phyloP scores from a whole-genome alignment of 2,888 invertebrate species.

The Xestia rhomboidea region DNA sequence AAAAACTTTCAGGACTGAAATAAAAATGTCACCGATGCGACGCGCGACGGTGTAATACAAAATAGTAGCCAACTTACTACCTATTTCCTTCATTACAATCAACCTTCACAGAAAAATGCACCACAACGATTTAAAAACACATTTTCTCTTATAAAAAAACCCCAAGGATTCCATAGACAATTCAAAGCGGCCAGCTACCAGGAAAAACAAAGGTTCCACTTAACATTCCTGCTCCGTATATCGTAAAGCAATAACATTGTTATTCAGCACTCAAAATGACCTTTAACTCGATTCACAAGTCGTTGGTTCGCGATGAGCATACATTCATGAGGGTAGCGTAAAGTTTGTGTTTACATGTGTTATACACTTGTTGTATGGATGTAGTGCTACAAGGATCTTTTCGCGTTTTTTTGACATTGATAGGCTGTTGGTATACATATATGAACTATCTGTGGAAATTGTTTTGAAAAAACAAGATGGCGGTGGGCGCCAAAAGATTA shows the following conservation, averaged over 20 bases:
- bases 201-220: constrained; percentile 61
- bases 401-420: background rate
- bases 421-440: background rate
- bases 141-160: constrained; percentile 30
- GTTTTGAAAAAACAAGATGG: background rate
- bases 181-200: constrained; percentile 39
- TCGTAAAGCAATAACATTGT: constrained; percentile 60
- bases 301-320: constrained; percentile 58
- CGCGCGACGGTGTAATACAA: background rate
- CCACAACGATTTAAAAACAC: constrained; percentile 19
- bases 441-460: background rate
- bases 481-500: too few species aligned
- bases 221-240: constrained; percentile 59
- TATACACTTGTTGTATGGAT: background rate
- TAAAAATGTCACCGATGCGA: background rate
- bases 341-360: constrained; percentile 58
- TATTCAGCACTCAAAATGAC: constrained; percentile 68
- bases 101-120: constrained; percentile 12
- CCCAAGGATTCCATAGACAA: constrained; percentile 33
- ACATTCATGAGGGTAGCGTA: constrained; percentile 54
- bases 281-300: constrained; percentile 72
- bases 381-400: background rate
- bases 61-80: background rate
- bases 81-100: background rate
- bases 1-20: background rate